Evolutionary conservation across 2,888 invertebrate species (phyloP).

Genomic region (Cephus sareptanus): DNA sequence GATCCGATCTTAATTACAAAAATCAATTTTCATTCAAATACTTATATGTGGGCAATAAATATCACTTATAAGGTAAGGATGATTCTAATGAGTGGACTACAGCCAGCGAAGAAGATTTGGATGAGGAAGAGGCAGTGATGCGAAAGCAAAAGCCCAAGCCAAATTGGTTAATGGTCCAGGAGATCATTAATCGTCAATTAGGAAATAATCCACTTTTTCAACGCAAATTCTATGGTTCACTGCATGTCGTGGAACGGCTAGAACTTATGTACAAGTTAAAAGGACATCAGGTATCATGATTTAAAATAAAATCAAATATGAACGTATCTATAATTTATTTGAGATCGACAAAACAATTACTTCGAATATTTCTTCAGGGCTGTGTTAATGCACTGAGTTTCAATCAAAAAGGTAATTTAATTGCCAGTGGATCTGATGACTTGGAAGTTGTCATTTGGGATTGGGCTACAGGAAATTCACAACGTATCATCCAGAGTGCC

Average conservation of each 20-base stretch:
- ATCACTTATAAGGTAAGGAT: constrained; percentile 27
- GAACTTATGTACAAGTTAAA: constrained; percentile 81
- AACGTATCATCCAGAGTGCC: constrained; percentile 80
- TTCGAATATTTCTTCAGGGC: constrained; percentile 66
- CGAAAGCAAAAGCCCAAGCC: constrained; percentile 75
- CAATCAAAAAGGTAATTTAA: constrained; percentile 78
- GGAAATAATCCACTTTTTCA: constrained; percentile 74
- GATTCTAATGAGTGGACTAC: constrained; percentile 45
- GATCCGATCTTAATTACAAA: constrained; percentile 14
- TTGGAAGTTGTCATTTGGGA: constrained; percentile 89
- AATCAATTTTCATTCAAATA: not conserved
- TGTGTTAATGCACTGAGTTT: constrained; percentile 95
- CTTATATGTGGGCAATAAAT: not conserved
- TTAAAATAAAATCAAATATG: not conserved
- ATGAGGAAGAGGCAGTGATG: constrained; percentile 60
- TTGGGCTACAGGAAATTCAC: constrained; percentile 80
- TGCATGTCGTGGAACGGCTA: constrained; percentile 85
- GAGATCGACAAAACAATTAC: not conserved
- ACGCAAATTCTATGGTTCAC: constrained; percentile 81
- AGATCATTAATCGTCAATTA: constrained; percentile 75
- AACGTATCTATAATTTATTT: not conserved
- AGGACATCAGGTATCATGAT: constrained; percentile 71
- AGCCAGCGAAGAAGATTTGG: constrained; percentile 49
- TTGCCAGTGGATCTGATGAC: constrained; percentile 94
- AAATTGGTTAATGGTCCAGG: constrained; percentile 75